Conservation (phyloP, 2,113 vertebrate species). For the Calidris pygmaea region DNA sequence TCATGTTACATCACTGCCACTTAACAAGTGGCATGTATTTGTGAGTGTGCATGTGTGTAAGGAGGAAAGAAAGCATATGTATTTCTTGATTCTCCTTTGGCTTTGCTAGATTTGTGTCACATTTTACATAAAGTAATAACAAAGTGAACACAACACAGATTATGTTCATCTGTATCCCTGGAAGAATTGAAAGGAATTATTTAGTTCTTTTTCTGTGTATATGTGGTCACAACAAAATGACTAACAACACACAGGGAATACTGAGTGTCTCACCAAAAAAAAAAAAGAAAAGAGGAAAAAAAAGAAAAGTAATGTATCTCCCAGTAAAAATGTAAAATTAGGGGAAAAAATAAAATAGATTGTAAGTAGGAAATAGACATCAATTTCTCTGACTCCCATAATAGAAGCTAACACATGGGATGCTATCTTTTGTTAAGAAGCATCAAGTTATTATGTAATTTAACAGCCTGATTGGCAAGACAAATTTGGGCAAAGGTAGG, state of each 20-base stretch:
- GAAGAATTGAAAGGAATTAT: background rate
- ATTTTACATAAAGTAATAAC: slow-evolving; percentile 30
- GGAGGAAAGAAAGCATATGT: slow-evolving; percentile 11
- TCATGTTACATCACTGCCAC: background rate
- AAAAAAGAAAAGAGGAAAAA: background rate
- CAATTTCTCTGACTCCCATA: slow-evolving; percentile 9
- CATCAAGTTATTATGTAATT: slow-evolving; percentile 49
- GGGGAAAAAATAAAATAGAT: background rate
- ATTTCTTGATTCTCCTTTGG: background rate
- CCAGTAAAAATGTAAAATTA: background rate
- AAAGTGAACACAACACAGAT: slow-evolving; percentile 35
- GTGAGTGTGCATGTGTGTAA: background rate
- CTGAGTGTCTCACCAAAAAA: background rate
- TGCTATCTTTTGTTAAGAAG: slow-evolving; percentile 49
- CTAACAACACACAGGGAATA: background rate
- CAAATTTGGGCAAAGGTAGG: slow-evolving; percentile 32
- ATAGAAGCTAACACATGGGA: background rate
- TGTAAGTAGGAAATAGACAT: slow-evolving; percentile 12
- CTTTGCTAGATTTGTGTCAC: slow-evolving; percentile 29
- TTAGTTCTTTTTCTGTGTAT: background rate
- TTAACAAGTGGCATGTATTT: slow-evolving; percentile 31
- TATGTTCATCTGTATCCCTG: background rate
- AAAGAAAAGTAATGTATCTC: background rate
- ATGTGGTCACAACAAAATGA: slow-evolving; percentile 6
- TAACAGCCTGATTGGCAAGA: slow-evolving; percentile 22